Percentiles rank a stretch among this genome's conserved stretches.
Evolutionary conservation across 37 sponge, comb jelly and placozoan genomes (phyloP).

Genomic region (Crambe crambe): DNA sequence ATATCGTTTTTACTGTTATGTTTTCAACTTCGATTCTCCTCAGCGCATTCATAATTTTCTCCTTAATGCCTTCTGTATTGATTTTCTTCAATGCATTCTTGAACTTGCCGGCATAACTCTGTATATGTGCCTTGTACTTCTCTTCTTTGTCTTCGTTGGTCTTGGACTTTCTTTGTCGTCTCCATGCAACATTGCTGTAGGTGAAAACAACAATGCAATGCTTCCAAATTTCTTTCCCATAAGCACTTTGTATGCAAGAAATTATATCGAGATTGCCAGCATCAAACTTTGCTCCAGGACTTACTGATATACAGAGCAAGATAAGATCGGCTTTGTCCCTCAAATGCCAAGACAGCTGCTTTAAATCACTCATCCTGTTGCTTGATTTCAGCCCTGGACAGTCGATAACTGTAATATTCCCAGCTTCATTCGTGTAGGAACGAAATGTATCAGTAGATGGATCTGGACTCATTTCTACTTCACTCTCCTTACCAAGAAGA

Average conservation of each 20-base stretch:
- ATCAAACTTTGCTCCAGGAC: not conserved
- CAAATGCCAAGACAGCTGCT: not conserved
- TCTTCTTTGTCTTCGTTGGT: no score
- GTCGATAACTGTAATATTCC: not conserved
- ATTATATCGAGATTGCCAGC: not conserved
- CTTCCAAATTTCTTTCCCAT: not conserved
- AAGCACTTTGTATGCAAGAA: not conserved
- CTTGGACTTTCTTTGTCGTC: not conserved
- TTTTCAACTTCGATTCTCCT: no score
- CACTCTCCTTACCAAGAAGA: not conserved
- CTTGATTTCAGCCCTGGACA: not conserved
- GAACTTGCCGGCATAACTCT: not conserved
- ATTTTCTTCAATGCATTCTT: not conserved
- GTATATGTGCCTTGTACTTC: not conserved
- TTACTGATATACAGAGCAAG: not conserved
- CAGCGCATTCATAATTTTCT: no score
- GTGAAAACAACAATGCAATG: not conserved
- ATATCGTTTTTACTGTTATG: not conserved
- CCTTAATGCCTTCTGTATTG: not conserved
- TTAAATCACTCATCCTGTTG: not conserved
- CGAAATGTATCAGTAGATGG: no score
- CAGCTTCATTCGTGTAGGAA: not conserved
- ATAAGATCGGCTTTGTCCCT: not conserved
- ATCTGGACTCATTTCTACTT: not conserved
- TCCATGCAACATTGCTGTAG: not conserved